A percentile compares a stretch with the other conserved stretches of the same genome.
Evolutionary conservation across 2,797 vertebrate species (phyloP).

Genomic region (Antennarius maculatus): DNA sequence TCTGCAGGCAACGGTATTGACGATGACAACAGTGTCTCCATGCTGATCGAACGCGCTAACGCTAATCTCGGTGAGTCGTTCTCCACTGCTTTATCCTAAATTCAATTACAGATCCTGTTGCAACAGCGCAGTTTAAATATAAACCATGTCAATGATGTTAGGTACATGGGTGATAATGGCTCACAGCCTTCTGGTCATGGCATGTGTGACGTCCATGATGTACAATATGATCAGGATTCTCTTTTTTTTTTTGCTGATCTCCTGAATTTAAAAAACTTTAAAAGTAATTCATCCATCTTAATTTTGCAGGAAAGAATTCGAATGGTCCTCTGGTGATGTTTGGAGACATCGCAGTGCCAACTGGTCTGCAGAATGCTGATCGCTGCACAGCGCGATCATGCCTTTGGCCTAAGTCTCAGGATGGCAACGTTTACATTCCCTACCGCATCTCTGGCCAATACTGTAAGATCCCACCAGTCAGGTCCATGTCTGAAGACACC

Average conservation of each 20-base stretch:
- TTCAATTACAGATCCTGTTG: background rate
- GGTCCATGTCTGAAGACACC: background rate
- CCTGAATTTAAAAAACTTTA: too few species aligned
- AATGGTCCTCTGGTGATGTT: constrained; percentile 62
- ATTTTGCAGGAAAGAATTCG: constrained; percentile 54
- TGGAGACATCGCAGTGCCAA: constrained; percentile 72
- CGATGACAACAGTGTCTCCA: constrained; percentile 63
- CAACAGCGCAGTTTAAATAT: background rate
- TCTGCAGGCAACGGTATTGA: constrained; percentile 58
- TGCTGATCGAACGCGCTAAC: constrained; percentile 74
- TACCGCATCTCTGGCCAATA: constrained; percentile 61
- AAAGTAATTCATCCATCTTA: background rate
- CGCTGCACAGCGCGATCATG: constrained; percentile 67
- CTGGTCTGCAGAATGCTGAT: constrained; percentile 68
- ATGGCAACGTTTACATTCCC: constrained; percentile 71
- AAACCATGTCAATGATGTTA: too few species aligned
- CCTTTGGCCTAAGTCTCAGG: constrained; percentile 60
- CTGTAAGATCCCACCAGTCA: constrained; percentile 57
- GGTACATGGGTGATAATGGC: too few species aligned
- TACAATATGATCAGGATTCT: too few species aligned
- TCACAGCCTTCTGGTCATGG: background rate
- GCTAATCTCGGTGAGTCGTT: constrained; percentile 65
- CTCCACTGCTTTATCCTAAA: background rate
- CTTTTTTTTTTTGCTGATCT: too few species aligned
- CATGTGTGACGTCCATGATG: too few species aligned